Conservation (phyloP, 2,888 invertebrate species). For the Cryptocephalus primarius region DNA sequence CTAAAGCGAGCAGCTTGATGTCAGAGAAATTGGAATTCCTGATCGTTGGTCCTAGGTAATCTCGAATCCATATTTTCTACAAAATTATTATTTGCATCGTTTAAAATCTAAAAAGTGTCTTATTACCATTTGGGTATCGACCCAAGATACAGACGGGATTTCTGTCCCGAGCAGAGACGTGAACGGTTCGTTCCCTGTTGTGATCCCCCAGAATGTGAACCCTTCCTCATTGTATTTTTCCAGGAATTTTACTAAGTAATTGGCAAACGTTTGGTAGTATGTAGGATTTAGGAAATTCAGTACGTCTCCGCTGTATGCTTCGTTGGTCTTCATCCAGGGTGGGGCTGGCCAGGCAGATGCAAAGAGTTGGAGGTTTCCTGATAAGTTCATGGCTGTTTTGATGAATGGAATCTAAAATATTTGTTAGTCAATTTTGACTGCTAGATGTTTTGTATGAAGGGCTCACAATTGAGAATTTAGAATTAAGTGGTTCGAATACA, state of each 20-base stretch:
- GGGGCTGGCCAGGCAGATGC: slow-evolving; percentile 3
- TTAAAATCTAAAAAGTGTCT: too few species aligned
- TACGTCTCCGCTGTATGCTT: neutral
- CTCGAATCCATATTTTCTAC: slow-evolving; percentile 62
- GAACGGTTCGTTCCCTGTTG: slow-evolving; percentile 33
- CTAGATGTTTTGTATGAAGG: too few species aligned
- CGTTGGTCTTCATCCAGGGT: slow-evolving; percentile 6
- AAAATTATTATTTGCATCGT: too few species aligned
- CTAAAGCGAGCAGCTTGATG: slow-evolving; percentile 59
- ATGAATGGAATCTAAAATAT: slow-evolving; percentile 3
- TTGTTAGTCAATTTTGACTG: too few species aligned
- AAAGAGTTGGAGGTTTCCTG: slow-evolving; percentile 1
- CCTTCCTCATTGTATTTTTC: slow-evolving; percentile 58
- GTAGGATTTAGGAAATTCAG: too few species aligned
- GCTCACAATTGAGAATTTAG: too few species aligned
- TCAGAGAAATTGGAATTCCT: slow-evolving; percentile 44
- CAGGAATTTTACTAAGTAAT: slow-evolving; percentile 70
- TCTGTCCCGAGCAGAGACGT: slow-evolving; percentile 4
- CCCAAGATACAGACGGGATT: slow-evolving; percentile 4
- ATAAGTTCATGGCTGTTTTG: neutral
- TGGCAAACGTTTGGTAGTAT: slow-evolving; percentile 40
- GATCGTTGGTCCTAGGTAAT: slow-evolving; percentile 67
- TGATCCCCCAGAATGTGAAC: slow-evolving; percentile 62
- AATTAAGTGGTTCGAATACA: too few species aligned
- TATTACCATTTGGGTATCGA: too few species aligned